Evolutionary conservation across 2,888 invertebrate species (phyloP), one percentile per base, ranked within the genome.

Genomic region (Dasypogon diadema): DNA sequence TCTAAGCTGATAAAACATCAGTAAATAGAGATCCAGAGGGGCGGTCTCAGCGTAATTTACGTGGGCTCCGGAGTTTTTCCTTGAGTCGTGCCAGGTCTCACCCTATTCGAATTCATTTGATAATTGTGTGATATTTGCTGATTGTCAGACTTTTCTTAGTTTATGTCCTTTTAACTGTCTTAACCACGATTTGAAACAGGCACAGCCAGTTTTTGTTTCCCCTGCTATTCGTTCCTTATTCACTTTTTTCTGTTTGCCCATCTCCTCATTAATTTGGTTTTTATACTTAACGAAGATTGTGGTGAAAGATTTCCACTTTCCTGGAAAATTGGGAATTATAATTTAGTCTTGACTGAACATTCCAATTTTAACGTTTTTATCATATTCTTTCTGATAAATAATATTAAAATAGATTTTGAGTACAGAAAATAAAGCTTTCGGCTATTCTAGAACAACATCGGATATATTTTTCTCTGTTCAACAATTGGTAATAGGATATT

Each of bases 81-180:
- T 21, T 24, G 21, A 14, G 8, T 6, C 22, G n/a, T 37, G 37
- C 48, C 42, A 42, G 42, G 24, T 18, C 58, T 58, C 48, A 56
- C 30, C 58, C 74, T 18, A 21, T n/a, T 54, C 24, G 55, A 56
- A 56, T 56, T 54, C 75, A 75, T 75, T 75, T 75, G 34, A 26
- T 75, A 75, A 75, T 75, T 75, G 75, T 56, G 26, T 42, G 55
- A 68, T 63, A 74, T 76, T 75, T 76, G 65, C 78, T 76, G 76
- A 78, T 78, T 75, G 65, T 73, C 73, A 37, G 70, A n/a, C 56
- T 73, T 74, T 75, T 77, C 55, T 51, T 56, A 21, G 16, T 63
- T 75, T 74, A 74, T 74, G 48, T 74, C 74, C 74, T 74, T 60
- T 58, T 75, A 48, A 63, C 65, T 65, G 65, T 24, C 48, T 65